Evolutionary conservation across 2,113 vertebrate species (phyloP), one percentile per base, ranked within the genome.

Genomic region (Chlamydotis undulata): DNA sequence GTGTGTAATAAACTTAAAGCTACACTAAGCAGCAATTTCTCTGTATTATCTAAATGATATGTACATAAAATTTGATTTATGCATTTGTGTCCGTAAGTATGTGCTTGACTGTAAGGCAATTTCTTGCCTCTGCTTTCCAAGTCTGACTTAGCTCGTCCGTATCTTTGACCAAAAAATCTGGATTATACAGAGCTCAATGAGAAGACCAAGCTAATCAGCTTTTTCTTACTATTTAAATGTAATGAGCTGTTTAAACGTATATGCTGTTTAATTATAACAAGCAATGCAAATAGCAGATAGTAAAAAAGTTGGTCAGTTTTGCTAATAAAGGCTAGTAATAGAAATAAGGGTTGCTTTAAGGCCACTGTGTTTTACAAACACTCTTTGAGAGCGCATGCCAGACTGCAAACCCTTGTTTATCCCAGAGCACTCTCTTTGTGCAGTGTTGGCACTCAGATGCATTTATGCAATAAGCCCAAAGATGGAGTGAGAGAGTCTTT

Each of bases 401-500:
- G 65, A 47, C 35, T 75, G 52, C 31, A 90, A 88, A 82, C 2
- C 35, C 74, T 31, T 60, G 10, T 71, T 94, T 90, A 56, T 45
- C 92, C 73, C 73, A 77, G 47, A 75, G 68, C 17, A 14, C 92
- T 90, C 41, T 56, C 53, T 86, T 83, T 75, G 56, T 69, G 49
- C 60, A 55, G 14, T 79, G 43, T 8, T 94, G 86, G 77, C 87
- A 87, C 76, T 75, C 53, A 53, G 86, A 61, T 96, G 90, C 95
- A 93, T 87, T 96, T 93, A 96, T 92, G 83, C 86, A 92, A 71
- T 37, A 92, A 78, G 61, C 94, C 94, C 95, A 96, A 95, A 97
- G 96, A 90, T 94, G 94, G 92, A 89, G 95, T 92, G 78, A 95
- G 95, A 93, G 96, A 96, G 92, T 96, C 88, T 95, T 94, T 95